phyloP scores from a whole-genome alignment of 2,888 invertebrate species.

The Coelopa pilipes region DNA sequence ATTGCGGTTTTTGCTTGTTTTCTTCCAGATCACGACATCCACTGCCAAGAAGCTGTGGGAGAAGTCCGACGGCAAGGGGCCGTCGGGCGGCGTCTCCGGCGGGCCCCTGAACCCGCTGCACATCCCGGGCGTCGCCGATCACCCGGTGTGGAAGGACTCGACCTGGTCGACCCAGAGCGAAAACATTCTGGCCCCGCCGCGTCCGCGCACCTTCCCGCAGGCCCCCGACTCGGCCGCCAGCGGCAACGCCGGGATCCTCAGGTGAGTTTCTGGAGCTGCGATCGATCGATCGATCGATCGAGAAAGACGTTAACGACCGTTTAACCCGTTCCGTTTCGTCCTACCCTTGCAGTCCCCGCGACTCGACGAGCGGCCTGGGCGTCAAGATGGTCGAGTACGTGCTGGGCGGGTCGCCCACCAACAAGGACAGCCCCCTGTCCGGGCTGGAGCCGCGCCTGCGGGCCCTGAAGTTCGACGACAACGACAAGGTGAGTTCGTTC shows the following conservation, averaged over 20 bases:
- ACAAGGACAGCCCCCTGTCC: slow-evolving; percentile 72
- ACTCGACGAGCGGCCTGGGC: slow-evolving; percentile 90
- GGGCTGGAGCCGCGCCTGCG: slow-evolving; percentile 75
- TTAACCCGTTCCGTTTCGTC: background rate
- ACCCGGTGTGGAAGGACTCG: slow-evolving; percentile 90
- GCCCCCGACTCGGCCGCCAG: slow-evolving; percentile 70
- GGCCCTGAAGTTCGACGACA: slow-evolving; percentile 72
- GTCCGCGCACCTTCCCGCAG: slow-evolving; percentile 74
- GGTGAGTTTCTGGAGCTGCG: too few species aligned
- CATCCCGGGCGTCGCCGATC: slow-evolving; percentile 72
- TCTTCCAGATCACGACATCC: slow-evolving; percentile 87
- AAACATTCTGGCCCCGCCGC: slow-evolving; percentile 82
- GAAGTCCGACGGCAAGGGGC: slow-evolving; percentile 83
- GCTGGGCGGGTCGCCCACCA: slow-evolving; percentile 89
- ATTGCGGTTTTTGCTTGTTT: background rate
- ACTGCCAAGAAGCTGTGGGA: slow-evolving; percentile 95
- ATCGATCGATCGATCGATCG: too few species aligned
- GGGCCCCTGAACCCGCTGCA: slow-evolving; percentile 80
- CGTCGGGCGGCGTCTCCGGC: slow-evolving; percentile 68
- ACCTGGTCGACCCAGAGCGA: slow-evolving; percentile 93
- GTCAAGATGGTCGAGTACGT: slow-evolving; percentile 99
- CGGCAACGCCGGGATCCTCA: slow-evolving; percentile 68
- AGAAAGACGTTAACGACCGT: too few species aligned
- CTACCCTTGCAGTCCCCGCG: slow-evolving; percentile 78
- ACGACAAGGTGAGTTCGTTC: slow-evolving; percentile 63